Evolutionary conservation across 35 echinoderm and acorn worm species (phyloP).

Genomic region (Strongylocentrotus purpuratus): DNA sequence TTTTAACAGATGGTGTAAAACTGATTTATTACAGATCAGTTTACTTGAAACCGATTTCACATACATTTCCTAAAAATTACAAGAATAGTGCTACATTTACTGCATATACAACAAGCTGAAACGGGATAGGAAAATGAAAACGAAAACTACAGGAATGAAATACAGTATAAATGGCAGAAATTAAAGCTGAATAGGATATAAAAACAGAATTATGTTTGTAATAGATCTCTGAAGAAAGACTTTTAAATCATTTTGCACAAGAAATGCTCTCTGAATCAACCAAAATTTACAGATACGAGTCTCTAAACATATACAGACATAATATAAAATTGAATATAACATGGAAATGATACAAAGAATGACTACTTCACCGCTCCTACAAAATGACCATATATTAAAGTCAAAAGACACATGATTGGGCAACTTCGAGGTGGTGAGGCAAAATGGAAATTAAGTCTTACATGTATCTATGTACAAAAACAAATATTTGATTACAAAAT

Average conservation of each 20-base stretch:
- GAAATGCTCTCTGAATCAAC: not conserved
- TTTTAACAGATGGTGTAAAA: no score
- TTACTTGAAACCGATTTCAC: no score
- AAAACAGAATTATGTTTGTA: not conserved
- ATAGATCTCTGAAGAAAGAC: not conserved
- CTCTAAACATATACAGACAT: not conserved
- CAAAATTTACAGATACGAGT: slow-evolving; percentile 30
- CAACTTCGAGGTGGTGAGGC: not conserved
- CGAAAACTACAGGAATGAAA: not conserved
- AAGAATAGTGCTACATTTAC: not conserved
- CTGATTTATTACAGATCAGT: no score
- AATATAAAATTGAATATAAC: slow-evolving; percentile 12
- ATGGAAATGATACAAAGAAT: not conserved
- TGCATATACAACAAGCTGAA: not conserved
- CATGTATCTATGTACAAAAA: not conserved
- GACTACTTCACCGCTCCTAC: not conserved
- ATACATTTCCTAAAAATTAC: not conserved
- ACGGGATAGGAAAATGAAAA: not conserved
- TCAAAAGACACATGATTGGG: slow-evolving; percentile 2
- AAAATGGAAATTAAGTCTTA: not conserved
- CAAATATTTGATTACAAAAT: not conserved
- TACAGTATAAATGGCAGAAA: not conserved
- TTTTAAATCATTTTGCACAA: not conserved
- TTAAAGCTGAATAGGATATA: not conserved
- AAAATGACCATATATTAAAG: not conserved